Percentiles rank a stretch among this genome's conserved stretches.
phyloP scores from a whole-genome alignment of 2,888 invertebrate species.

The Hetaerina titia region DNA sequence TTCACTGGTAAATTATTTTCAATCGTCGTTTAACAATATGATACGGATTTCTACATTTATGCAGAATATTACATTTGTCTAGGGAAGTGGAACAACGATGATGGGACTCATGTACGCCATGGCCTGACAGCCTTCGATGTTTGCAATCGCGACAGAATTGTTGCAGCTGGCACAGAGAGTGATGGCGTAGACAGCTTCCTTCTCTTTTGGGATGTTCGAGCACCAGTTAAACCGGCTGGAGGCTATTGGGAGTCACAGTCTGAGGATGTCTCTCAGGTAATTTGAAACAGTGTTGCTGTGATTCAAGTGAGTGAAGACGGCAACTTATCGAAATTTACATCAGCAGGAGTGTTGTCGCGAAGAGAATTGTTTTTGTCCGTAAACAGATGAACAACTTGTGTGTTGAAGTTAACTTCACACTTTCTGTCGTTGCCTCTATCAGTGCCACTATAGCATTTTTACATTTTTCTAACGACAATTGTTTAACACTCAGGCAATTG shows the following conservation, averaged over 20 bases:
- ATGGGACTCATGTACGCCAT: slow-evolving; percentile 75
- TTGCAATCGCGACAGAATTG: slow-evolving; percentile 83
- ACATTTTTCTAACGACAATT: too few relatives aligned
- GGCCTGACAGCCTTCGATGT: slow-evolving; percentile 87
- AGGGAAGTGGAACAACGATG: slow-evolving; percentile 40
- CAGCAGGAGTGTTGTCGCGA: too few relatives aligned
- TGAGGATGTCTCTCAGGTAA: slow-evolving; percentile 88
- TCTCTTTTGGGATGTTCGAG: slow-evolving; percentile 89
- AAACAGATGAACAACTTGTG: too few relatives aligned
- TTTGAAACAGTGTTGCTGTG: too few relatives aligned
- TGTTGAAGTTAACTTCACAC: too few relatives aligned
- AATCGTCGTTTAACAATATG: neutral
- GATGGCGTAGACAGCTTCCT: slow-evolving; percentile 85
- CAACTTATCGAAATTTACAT: too few relatives aligned
- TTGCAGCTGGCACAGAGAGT: slow-evolving; percentile 88
- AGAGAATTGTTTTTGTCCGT: too few relatives aligned
- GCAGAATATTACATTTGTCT: neutral
- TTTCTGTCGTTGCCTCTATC: too few relatives aligned
- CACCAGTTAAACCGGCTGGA: slow-evolving; percentile 81
- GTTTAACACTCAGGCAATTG: too few relatives aligned
- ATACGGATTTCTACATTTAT: neutral
- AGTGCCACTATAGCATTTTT: too few relatives aligned
- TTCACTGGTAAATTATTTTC: slow-evolving; percentile 76
- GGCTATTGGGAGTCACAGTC: slow-evolving; percentile 91
- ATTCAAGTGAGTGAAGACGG: too few relatives aligned